Evolutionary conservation across 2,113 vertebrate genomes (phyloP).

Genomic region (Puntigrus tetrazona): DNA sequence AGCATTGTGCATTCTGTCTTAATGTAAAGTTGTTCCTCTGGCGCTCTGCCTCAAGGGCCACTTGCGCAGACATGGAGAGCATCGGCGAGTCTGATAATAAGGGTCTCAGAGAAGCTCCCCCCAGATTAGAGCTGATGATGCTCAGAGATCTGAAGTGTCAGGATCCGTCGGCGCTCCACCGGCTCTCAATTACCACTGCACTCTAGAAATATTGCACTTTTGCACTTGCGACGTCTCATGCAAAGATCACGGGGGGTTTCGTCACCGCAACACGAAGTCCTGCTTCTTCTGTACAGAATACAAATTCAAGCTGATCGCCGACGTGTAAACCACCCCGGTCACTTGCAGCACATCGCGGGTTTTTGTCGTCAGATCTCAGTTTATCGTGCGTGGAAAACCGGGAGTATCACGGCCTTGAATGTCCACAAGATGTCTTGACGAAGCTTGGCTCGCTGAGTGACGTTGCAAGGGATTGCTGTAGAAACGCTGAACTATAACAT

Average conservation of each 20-base stretch:
- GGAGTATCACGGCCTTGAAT: background rate
- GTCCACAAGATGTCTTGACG: too few species aligned
- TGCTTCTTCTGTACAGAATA: background rate
- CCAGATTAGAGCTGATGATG: constrained; percentile 19
- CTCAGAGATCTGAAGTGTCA: constrained; percentile 27
- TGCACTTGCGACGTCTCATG: constrained; percentile 18
- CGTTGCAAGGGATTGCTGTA: background rate
- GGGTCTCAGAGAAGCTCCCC: constrained; percentile 10
- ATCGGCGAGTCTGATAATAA: constrained; percentile 24
- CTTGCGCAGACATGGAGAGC: constrained; percentile 11
- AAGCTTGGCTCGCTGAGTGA: background rate
- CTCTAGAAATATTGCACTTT: constrained; percentile 1
- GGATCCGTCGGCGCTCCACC: constrained; percentile 12
- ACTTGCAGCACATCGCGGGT: background rate
- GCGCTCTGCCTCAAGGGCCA: background rate
- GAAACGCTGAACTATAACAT: background rate
- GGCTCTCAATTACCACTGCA: constrained; percentile 17
- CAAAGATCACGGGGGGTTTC: background rate
- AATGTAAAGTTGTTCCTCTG: constrained; percentile 9
- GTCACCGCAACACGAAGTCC: background rate
- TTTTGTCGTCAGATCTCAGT: too few species aligned
- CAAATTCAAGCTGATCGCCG: background rate
- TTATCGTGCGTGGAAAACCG: background rate
- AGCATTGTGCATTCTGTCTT: background rate
- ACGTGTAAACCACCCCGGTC: background rate